phyloP scores from a whole-genome alignment of 1,140 invertebrate genomes.

The Drosophila ironensis region DNA sequence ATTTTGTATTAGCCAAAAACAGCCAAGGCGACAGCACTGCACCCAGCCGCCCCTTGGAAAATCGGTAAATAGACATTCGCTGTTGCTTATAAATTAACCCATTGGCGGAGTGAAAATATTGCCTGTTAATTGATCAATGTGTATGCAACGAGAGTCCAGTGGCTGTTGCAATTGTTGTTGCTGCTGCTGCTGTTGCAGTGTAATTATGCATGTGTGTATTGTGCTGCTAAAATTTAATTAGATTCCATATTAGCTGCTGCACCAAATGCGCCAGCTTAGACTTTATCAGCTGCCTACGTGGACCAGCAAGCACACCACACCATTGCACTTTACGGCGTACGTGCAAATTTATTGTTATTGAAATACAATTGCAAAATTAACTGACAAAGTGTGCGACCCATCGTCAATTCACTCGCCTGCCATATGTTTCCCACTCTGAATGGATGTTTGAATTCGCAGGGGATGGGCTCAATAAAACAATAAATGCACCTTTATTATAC shows the following conservation, averaged over 20 bases:
- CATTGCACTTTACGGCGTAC: conserved; percentile 62
- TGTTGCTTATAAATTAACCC: conserved; percentile 81
- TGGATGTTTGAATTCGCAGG: background rate
- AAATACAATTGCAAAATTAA: conserved; percentile 82
- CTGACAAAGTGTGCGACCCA: conserved; percentile 79
- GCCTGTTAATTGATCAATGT: conserved; percentile 82
- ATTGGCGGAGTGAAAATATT: conserved; percentile 81
- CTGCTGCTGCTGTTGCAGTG: conserved; percentile 17
- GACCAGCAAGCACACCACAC: conserved; percentile 6
- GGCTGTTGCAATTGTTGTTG: conserved; percentile 1
- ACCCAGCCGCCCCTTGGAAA: background rate
- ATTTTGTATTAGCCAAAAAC: conserved; percentile 5
- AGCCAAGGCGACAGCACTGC: background rate
- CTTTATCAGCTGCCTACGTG: conserved; percentile 20
- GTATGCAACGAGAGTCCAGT: conserved; percentile 67
- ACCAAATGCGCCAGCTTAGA: conserved; percentile 46
- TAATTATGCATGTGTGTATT: conserved; percentile 20
- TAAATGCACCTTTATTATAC: too few relatives aligned
- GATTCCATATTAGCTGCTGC: conserved; percentile 65
- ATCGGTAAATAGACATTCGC: conserved; percentile 9
- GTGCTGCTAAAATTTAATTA: conserved; percentile 77
- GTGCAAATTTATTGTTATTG: conserved; percentile 80
- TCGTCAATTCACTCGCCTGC: conserved; percentile 56
- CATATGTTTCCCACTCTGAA: conserved; percentile 45
- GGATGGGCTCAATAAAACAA: too few relatives aligned